phyloP scores from a whole-genome alignment of 2,888 invertebrate species.

The Hypomecis punctinalis region DNA sequence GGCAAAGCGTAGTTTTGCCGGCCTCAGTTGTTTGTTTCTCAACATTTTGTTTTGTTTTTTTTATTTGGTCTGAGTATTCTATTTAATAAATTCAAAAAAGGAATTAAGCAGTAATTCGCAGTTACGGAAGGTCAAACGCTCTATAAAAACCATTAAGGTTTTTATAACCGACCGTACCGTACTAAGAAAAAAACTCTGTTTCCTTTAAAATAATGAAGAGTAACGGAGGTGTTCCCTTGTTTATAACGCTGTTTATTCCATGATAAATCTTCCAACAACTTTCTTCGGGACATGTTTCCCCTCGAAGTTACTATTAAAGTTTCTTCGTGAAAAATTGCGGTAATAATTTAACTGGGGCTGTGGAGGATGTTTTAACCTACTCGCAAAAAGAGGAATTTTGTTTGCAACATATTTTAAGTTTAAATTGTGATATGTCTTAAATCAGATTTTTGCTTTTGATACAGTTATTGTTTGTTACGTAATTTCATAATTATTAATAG shows the following conservation, averaged over 20 bases:
- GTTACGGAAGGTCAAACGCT: slow-evolving; percentile 45
- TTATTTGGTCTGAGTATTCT: too few relatives aligned
- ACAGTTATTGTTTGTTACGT: too few relatives aligned
- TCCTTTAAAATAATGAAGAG: slow-evolving; percentile 51
- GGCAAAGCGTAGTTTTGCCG: too few relatives aligned
- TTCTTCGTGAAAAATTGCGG: slow-evolving; percentile 77
- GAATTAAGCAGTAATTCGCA: slow-evolving; percentile 23
- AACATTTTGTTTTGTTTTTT: too few relatives aligned
- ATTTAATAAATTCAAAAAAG: too few relatives aligned
- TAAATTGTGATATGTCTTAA: too few relatives aligned
- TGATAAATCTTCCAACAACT: slow-evolving; percentile 56
- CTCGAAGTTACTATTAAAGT: slow-evolving; percentile 66
- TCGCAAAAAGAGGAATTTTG: too few relatives aligned
- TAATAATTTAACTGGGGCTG: slow-evolving; percentile 73
- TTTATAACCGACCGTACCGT: slow-evolving; percentile 34
- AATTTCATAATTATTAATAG: too few relatives aligned
- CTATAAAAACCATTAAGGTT: slow-evolving; percentile 50
- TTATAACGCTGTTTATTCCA: slow-evolving; percentile 57
- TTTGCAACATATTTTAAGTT: too few relatives aligned
- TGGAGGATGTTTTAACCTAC: not conserved
- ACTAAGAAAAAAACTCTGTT: slow-evolving; percentile 39
- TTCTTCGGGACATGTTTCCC: slow-evolving; percentile 58
- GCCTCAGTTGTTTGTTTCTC: too few relatives aligned
- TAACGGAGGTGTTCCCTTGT: slow-evolving; percentile 46
- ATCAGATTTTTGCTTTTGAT: too few relatives aligned